Base-by-base conservation (phyloP, 2,888 invertebrate species). In the Synergus gifuensis region DNA sequence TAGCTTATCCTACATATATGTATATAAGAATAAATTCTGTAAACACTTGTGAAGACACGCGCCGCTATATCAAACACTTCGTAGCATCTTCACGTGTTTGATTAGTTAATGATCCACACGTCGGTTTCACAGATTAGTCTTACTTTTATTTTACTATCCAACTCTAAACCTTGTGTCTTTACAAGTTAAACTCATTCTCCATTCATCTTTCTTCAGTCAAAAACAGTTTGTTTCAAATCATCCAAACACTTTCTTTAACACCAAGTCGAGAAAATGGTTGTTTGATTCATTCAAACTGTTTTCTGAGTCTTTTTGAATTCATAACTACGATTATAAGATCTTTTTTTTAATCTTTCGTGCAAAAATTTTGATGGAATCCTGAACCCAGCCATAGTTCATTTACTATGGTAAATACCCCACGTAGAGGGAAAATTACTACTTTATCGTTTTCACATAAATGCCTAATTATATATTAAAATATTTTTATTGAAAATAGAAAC, bases 51-150 rank as follows among this genome's bases (percentile, higher is more conserved):
- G 11, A 58, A 73, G 40, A 58, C 73, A 73, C 54, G 36, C 40
- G 69, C 46, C 46, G 54, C 28, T 18, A n/a, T n/a, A n/a, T 28
- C 49, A 73, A 73, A 54, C 73, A 73, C 73, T 40, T 54, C 16
- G n/a, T 36, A n/a, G 54, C 12, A 54, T 73, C 54, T 54, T 73
- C 54, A 73, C 49, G 40, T 54, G n/a, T 73, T 44, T 67, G 54
- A 36, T 54, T 54, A 73, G 54, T 73, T 40, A 73, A 58, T 73
- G 40, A 73, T 73, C 11, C 36, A n/a, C 54, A 36, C 69, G n/a
- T n/a, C n/a, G 54, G n/a, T 36, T 73, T 73, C 73, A n/a, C 42
- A 42, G 42, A 66, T 73, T 36, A 40, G 40, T 7, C 36, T n/a
- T 54, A 18, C 54, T 58, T 58, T 58, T 18, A 18, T 58, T 58